Conservation (phyloP, 2,113 vertebrate species). For the Labrus mixtus region DNA sequence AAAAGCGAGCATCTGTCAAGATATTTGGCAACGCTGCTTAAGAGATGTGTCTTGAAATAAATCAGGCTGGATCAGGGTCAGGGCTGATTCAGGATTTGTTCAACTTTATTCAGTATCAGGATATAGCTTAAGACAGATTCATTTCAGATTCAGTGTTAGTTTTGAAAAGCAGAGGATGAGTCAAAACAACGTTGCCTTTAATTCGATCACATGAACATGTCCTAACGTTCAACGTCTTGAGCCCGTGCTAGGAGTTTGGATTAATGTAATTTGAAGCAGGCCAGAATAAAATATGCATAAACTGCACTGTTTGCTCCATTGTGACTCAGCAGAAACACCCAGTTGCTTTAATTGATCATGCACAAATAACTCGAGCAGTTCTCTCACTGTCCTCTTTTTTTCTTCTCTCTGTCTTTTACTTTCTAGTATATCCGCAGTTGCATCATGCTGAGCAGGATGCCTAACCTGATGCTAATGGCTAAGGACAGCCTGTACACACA, state of each 20-base stretch:
- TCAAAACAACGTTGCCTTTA: background rate
- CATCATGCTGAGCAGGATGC: conserved; percentile 97
- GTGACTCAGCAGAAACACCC: conserved; percentile 9
- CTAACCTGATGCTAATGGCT: conserved; percentile 98
- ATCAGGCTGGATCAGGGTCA: background rate
- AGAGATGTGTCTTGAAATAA: no score
- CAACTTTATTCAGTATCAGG: background rate
- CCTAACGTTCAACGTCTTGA: no score
- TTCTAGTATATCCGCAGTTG: conserved; percentile 96
- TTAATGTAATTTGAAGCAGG: background rate
- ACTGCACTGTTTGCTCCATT: conserved; percentile 11
- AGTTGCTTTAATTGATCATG: conserved; percentile 16
- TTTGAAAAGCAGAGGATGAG: background rate
- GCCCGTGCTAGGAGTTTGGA: no score
- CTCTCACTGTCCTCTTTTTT: conserved; percentile 23
- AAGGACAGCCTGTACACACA: conserved; percentile 97
- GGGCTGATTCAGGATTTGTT: background rate
- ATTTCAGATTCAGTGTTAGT: background rate
- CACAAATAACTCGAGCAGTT: conserved; percentile 33
- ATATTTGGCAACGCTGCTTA: background rate
- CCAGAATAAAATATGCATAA: conserved; percentile 11
- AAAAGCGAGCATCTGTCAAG: background rate
- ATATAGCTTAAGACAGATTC: background rate
- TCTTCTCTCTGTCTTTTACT: conserved; percentile 24
- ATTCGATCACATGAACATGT: no score